Percentiles rank a stretch among this genome's conserved stretches.
These are phyloP conservation scores for Congeria kusceri DNA, from an alignment of 2,888 invertebrate species.

Conservation along the genomic window DNA sequence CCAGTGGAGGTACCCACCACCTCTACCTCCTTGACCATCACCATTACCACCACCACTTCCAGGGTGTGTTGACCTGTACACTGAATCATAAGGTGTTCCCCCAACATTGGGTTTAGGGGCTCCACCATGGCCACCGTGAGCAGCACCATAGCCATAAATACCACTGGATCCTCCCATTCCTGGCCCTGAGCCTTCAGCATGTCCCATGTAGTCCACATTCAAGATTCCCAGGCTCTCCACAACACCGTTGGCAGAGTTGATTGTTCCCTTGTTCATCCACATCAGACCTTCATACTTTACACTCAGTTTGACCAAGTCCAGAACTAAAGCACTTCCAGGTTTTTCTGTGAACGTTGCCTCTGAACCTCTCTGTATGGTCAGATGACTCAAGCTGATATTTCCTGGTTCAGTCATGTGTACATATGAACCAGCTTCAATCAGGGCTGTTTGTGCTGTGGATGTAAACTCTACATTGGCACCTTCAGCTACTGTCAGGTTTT, in stretches of 20 bases:
- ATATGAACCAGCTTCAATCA: constrained; percentile 68
- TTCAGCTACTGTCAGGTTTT: constrained; percentile 76
- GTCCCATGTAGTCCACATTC: constrained; percentile 68
- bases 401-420: constrained; percentile 69
- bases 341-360: constrained; percentile 64
- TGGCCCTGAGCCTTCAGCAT: constrained; percentile 60
- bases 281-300: constrained; percentile 72
- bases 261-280: constrained; percentile 70
- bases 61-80: constrained; percentile 64
- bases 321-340: constrained; percentile 50
- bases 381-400: constrained; percentile 69
- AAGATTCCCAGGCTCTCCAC: constrained; percentile 73
- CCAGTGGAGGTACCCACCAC: constrained; percentile 76
- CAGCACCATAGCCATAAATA: constrained; percentile 68
- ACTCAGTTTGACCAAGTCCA: constrained; percentile 65
- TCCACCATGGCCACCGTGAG: constrained; percentile 80
- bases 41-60: constrained; percentile 78
- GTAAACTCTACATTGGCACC: constrained; percentile 68
- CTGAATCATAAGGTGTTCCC: constrained; percentile 75
- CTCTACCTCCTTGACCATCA: constrained; percentile 69
- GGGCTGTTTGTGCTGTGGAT: constrained; percentile 75
- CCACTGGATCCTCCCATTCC: constrained; percentile 61
- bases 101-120: constrained; percentile 64
- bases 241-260: constrained; percentile 67
- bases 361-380: constrained; percentile 75